Conservation (phyloP, 30 jellyfish, hydroid and myxozoan species). For the Turritopsis dohrnii region DNA sequence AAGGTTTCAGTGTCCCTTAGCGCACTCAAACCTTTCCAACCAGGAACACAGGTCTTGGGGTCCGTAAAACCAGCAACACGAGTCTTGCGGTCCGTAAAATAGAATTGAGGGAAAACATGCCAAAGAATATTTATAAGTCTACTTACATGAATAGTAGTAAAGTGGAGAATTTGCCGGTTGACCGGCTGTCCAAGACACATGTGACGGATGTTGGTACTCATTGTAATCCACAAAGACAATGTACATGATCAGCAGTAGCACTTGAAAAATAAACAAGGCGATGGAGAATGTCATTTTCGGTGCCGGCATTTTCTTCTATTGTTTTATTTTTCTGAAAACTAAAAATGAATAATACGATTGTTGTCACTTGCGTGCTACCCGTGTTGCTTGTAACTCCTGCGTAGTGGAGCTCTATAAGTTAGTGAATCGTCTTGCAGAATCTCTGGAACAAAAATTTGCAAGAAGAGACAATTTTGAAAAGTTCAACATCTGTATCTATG, state of each 20-base stretch:
- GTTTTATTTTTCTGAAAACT: not conserved
- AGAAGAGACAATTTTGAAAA: too few species aligned
- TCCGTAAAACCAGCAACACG: too few species aligned
- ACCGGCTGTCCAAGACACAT: conserved; percentile 17
- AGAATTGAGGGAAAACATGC: too few species aligned
- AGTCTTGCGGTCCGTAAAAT: too few species aligned
- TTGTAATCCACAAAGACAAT: conserved; percentile 4
- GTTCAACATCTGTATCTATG: too few species aligned
- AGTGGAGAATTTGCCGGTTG: conserved; percentile 4
- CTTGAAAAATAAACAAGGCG: not conserved
- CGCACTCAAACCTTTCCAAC: too few species aligned
- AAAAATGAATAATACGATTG: not conserved
- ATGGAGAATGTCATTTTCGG: conserved; percentile 1
- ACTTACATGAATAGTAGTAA: conserved; percentile 1
- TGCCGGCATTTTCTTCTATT: not conserved
- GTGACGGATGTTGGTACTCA: conserved; percentile 17
- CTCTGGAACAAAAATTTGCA: too few species aligned
- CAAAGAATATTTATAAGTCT: too few species aligned
- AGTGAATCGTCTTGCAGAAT: not conserved
- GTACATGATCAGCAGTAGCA: not conserved
- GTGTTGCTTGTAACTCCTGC: not conserved
- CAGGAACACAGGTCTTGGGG: too few species aligned
- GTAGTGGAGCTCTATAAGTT: not conserved
- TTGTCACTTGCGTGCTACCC: not conserved
- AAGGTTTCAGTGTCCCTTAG: too few species aligned